Conservation (phyloP, 2,113 vertebrate genomes). For the Accipiter cooperii region DNA sequence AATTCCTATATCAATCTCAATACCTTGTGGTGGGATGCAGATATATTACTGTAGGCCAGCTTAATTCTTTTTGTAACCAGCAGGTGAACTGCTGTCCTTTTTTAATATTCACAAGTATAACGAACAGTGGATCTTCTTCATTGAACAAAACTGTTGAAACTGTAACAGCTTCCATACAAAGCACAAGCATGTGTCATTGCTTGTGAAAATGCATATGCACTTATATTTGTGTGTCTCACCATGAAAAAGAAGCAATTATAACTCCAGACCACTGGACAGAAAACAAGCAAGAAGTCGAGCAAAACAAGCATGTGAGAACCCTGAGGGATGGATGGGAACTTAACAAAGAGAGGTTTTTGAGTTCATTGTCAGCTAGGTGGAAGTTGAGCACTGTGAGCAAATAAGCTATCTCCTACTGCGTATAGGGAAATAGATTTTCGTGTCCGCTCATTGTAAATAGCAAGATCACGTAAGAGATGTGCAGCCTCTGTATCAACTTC, state of each 20-base stretch:
- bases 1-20: neutral
- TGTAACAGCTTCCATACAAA: neutral
- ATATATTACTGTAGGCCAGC: neutral
- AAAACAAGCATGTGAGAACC: neutral
- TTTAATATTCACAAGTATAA: neutral
- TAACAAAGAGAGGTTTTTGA: neutral
- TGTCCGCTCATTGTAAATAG: neutral
- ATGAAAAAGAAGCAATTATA: neutral
- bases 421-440: conserved; percentile 6
- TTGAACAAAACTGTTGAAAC: neutral
- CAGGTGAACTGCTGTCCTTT: neutral
- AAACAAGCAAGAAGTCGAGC: neutral
- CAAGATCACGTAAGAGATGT: neutral
- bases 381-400: neutral
- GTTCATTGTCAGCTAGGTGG: neutral
- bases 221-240: neutral
- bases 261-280: neutral
- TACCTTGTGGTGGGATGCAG: neutral
- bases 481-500: neutral
- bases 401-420: neutral
- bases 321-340: neutral
- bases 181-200: neutral
- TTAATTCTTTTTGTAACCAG: neutral
- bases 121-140: neutral
- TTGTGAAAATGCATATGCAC: neutral